Base-by-base conservation (phyloP, 2,113 vertebrate genomes). In the Xenopus borealis region DNA sequence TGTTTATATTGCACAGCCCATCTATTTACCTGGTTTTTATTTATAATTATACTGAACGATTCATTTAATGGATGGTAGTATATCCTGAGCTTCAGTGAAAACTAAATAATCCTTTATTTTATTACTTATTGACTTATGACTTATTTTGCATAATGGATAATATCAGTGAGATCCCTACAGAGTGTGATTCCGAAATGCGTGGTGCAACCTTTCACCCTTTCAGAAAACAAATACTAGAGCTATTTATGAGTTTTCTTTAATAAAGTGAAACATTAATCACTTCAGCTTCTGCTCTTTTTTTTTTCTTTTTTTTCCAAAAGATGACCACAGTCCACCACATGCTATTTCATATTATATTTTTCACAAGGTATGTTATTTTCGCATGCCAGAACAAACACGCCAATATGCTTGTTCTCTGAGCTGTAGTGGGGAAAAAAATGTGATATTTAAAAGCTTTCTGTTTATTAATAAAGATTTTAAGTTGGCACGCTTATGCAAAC, bases 381-480 rank as follows among this genome's bases (percentile, higher is more conserved):
- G 18, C 65, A 52, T 68, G 66, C 59, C n/a, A 47, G 53, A 30
- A 61, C 17, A 55, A 50, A 12, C 30, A 14, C 30, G 16, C 18
- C 66, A 30, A 52, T 30, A 61, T 55, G 27, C 66, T 23, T 44
- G 12, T 40, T 46, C 66, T 62, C 7, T 10, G 57, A 58, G 27
- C 19, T 53, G 20, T 63, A 50, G 47, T 50, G 4, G 72, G 16
- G 16, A 17, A 55, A 64, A 12, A 57, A 55, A 70, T 46, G 40
- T 76, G 53, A 76, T 69, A 55, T 57, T 70, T 27, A 63, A 70
- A 61, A 53, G 11, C 46, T 66, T 69, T 55, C 12, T 55, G n/a
- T 65, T n/a, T 76, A 63, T 69, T 69, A 76, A 69, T 70, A 69
- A 59, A 52, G 47, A 13, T 53, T 20, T 70, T 33, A 30, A 45